Base-by-base conservation (phyloP, 2,888 invertebrate genomes). In the Aspidiotus destructor region DNA sequence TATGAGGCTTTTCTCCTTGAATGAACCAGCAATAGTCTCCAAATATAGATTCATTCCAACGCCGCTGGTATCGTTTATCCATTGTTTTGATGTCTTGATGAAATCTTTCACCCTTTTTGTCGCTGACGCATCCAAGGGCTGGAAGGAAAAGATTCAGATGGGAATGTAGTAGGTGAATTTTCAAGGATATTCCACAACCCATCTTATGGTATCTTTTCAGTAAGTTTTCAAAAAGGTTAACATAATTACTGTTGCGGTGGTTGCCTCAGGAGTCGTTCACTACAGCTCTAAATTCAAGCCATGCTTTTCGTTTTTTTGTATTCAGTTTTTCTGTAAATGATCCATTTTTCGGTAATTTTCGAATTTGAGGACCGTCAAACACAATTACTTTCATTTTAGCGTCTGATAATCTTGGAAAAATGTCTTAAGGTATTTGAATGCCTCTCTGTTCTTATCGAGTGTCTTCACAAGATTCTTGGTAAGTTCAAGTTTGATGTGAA, bases 81-180 rank as follows among this genome's bases (percentile, higher is more conserved):
- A 64, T 68, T 28, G 15, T 44, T 17, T 64, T 48, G 54, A 76
- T 74, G 65, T 77, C 77, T 70, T 76, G 76, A 71, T 77, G 77
- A 70, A 77, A 77, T 41, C 76, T 70, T 73, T 77, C 76, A 17
- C 75, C 74, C 48, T 77, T 77, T 69, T 77, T 75, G 69, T 76
- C 75, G 71, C 75, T 76, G 48, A 74, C 72, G 60, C 71, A 74
- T 60, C 75, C 76, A 60, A 75, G 72, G 73, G 77, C 78, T 72
- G 74, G 72, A 9, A 75, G 75, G 10, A 72, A 77, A 77, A 69
- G 74, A 71, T 76, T 74, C 40, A 77, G 69, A 70, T 77, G 75
- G 52, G 72, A 74, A 71, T 75, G 70, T 48, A 77, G 72, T 71
- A 75, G 76, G 72, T 77, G 75, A 41, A 76, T 71, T 72, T 77